Percentiles rank a stretch among this genome's conserved stretches.
Conservation (phyloP, 2,888 invertebrate genomes). For the Taphrorychus bicolor region DNA sequence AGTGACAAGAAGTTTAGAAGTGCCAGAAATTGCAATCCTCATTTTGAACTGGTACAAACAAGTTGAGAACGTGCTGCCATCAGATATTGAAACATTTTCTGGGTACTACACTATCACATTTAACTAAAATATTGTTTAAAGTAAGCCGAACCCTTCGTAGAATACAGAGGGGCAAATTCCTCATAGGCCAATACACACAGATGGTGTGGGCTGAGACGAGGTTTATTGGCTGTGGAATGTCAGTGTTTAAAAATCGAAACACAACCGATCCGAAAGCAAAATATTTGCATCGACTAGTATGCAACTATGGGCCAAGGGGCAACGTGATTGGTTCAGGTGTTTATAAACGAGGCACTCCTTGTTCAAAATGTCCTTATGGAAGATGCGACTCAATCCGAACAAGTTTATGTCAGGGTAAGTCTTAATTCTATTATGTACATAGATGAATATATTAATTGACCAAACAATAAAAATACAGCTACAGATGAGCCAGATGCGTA, state of each 20-base stretch:
- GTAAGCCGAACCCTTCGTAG: no score
- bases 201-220: slow-evolving; percentile 45
- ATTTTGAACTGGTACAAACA: slow-evolving; percentile 48
- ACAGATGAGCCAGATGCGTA: no score
- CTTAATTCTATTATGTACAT: not conserved
- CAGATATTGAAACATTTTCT: slow-evolving; percentile 43
- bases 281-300: slow-evolving; percentile 45
- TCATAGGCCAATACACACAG: slow-evolving; percentile 47
- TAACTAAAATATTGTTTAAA: no score
- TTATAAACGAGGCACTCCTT: slow-evolving; percentile 44
- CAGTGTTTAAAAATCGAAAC: slow-evolving; percentile 39
- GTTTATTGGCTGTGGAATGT: slow-evolving; percentile 46
- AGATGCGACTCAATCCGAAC: slow-evolving; percentile 40
- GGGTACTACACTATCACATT: slow-evolving; percentile 38
- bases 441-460: not conserved
- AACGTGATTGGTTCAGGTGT: slow-evolving; percentile 43
- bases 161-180: slow-evolving; percentile 42
- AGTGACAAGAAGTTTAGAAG: slow-evolving; percentile 30
- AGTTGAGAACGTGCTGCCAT: slow-evolving; percentile 44
- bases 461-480: no score
- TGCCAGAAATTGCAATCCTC: slow-evolving; percentile 45
- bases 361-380: slow-evolving; percentile 41
- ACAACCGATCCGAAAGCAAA: not conserved
- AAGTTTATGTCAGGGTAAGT: slow-evolving; percentile 43
- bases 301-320: slow-evolving; percentile 48